Percentiles rank a stretch among this genome's conserved stretches.
These are phyloP conservation scores for Eulemur macaco DNA, from an alignment of 2,113 vertebrate species.

Conservation along the genomic window DNA sequence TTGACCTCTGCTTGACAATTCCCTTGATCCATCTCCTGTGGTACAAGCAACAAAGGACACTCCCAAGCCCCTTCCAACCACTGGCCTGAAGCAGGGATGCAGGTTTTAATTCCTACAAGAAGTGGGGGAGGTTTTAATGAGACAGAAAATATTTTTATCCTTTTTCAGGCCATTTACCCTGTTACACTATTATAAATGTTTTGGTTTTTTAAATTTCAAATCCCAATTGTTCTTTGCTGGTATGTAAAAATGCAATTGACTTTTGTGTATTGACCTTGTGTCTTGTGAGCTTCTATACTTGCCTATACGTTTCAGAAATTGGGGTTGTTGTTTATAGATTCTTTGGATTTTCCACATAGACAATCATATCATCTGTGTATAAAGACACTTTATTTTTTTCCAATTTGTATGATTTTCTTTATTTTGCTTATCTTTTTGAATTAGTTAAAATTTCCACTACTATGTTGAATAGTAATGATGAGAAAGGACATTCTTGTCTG, in stretches of 20 bases:
- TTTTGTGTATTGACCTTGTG: not conserved
- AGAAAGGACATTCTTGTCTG: not conserved
- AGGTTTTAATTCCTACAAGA: too few species aligned
- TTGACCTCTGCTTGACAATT: too few species aligned
- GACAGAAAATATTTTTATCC: too few species aligned
- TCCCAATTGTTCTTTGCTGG: not conserved
- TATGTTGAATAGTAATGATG: not conserved
- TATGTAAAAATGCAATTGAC: not conserved
- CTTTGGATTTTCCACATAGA: not conserved
- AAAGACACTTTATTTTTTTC: not conserved
- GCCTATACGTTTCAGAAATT: not conserved
- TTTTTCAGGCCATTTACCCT: too few species aligned
- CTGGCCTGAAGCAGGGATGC: too few species aligned
- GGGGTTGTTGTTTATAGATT: not conserved
- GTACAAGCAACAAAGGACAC: too few species aligned
- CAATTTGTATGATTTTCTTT: not conserved
- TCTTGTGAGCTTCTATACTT: not conserved
- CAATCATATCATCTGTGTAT: not conserved
- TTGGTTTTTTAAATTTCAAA: not conserved
- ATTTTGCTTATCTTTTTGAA: not conserved
- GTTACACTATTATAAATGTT: not conserved
- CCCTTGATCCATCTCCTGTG: too few species aligned
- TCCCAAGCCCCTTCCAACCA: too few species aligned
- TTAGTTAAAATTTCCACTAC: not conserved
- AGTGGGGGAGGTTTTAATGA: too few species aligned